Conservation (phyloP, 1,140 invertebrate genomes). For the Bemisia tabaci region DNA sequence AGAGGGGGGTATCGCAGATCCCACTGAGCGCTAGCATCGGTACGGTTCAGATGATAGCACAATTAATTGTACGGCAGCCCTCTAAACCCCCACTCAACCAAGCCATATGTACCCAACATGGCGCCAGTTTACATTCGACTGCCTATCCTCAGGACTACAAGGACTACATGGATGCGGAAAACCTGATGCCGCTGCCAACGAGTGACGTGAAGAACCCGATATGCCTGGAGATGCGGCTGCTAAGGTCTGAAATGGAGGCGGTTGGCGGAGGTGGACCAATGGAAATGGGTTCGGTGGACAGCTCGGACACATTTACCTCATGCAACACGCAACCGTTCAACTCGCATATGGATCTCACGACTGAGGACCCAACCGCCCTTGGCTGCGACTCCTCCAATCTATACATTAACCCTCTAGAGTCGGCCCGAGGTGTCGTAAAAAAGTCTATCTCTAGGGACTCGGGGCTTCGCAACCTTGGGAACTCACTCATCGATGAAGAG, state of each 20-base stretch:
- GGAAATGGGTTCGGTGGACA: constrained; percentile 61
- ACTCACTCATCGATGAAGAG: constrained; percentile 37
- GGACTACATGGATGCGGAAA: constrained; percentile 74
- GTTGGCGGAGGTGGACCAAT: constrained; percentile 32
- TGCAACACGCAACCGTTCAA: constrained; percentile 89
- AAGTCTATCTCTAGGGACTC: constrained; percentile 66
- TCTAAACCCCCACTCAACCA: no score
- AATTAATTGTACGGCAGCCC: no score
- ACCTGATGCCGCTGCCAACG: constrained; percentile 65
- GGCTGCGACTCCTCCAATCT: constrained; percentile 58
- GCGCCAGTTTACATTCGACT: no score
- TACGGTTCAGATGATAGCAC: no score
- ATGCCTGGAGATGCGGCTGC: constrained; percentile 60
- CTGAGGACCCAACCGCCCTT: constrained; percentile 36
- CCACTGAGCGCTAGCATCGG: no score
- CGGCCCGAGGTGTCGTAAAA: constrained; percentile 30
- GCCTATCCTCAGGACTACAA: constrained; percentile 86
- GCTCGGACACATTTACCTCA: constrained; percentile 86
- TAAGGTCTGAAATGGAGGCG: constrained; percentile 37
- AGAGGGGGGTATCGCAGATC: no score
- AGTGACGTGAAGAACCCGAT: constrained; percentile 63
- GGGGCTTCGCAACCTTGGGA: constrained; percentile 39
- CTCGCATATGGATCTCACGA: constrained; percentile 38
- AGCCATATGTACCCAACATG: no score
- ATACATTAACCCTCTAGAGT: constrained; percentile 72